Base-by-base conservation (phyloP, 2,888 invertebrate genomes). In the Cataglyphis cursor region DNA sequence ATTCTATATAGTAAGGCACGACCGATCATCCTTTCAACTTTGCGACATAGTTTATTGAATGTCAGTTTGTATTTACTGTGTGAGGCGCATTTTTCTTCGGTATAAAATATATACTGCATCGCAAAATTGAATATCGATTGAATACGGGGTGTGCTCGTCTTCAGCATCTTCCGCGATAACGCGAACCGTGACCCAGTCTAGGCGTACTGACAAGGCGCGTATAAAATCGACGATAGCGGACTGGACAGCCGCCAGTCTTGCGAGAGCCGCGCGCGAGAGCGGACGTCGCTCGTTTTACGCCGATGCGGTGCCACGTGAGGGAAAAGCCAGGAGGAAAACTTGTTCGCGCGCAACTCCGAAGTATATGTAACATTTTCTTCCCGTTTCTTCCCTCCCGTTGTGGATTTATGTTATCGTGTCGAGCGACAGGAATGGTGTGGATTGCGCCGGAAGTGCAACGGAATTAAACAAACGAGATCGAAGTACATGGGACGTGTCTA, bases 221-320 rank as follows among this genome's bases (percentile, higher is more conserved):
- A 90, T 91, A 87, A 89, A 90, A 87, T 88, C 89, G 90, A 86
- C 90, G 90, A 89, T 91, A 89, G 88, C 82, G 73, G 83, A 74
- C 86, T 74, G 85, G 87, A 85, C 85, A 81, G 89, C 81, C 91
- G 92, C 84, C 91, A 90, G 89, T 90, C 85, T 89, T 86, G 91
- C 91, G 90, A 90, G 87, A 91, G 83, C 85, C 88, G 87, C 85
- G 86, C 87, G 86, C 89, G 89, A 82, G 90, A 83, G 85, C 88
- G 88, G 90, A 87, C 84, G 89, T 87, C 61, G 89, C 81, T 87
- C 72, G 85, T 85, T 86, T 64, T 15, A 85, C 89, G 87, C 81
- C 85, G 85, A 82, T 85, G 85, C 83, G 86, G 75, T 75, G 74
- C 83, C 83, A 85, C 78, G 84, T 83, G 84, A 85, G 83, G 75